Conservation (phyloP, 2,797 vertebrate species). For the Mastacembelus armatus region DNA sequence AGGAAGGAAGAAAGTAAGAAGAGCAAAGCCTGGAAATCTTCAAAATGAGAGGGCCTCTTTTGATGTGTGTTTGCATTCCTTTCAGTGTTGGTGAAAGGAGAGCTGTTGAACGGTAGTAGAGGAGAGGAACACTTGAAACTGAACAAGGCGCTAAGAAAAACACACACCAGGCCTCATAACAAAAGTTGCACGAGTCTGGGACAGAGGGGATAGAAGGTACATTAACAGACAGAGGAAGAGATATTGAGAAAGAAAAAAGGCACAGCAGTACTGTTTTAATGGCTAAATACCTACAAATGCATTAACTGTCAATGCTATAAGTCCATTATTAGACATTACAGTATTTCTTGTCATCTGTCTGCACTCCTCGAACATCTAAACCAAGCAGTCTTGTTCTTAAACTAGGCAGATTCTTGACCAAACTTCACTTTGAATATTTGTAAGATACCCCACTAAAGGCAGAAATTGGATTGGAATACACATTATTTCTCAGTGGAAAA, state of each 20-base stretch:
- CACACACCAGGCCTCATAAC: conserved; percentile 71
- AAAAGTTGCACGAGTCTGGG: conserved; percentile 52
- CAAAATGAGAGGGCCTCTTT: conserved; percentile 68
- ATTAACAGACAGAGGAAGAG: conserved; percentile 3
- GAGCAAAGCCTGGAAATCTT: conserved; percentile 73
- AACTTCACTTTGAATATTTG: conserved; percentile 15
- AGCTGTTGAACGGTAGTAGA: conserved; percentile 74
- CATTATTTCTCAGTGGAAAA: conserved; percentile 12
- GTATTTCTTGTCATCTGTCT: conserved; percentile 21
- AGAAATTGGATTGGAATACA: too few species aligned
- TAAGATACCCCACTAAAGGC: conserved; percentile 16
- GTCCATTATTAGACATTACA: conserved; percentile 1
- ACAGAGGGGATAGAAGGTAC: conserved; percentile 38
- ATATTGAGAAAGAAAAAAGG: not conserved
- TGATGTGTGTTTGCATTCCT: conserved; percentile 86
- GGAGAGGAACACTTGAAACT: conserved; percentile 74
- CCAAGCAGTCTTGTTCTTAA: not conserved
- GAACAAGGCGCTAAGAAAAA: conserved; percentile 77
- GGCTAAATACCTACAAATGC: not conserved
- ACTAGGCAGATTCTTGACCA: conserved; percentile 1
- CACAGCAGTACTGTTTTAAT: too few species aligned
- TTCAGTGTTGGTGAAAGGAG: conserved; percentile 78
- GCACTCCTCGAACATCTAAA: conserved; percentile 1
- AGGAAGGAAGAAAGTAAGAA: conserved; percentile 69
- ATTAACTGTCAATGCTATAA: not conserved